Evolutionary conservation across 2,888 invertebrate species (phyloP).

Genomic region (Onchidella celtica): DNA sequence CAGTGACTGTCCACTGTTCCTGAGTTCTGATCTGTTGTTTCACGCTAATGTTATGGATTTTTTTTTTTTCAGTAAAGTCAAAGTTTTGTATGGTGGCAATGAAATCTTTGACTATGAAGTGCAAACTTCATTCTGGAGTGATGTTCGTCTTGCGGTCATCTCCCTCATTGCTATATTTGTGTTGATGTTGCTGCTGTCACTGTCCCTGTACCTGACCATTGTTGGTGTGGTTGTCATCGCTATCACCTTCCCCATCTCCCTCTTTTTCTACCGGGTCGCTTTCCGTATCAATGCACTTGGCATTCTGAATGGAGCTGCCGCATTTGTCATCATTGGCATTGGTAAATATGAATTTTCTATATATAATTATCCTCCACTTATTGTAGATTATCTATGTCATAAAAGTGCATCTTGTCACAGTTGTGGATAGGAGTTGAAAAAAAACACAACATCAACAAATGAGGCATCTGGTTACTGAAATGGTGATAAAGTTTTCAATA

Average conservation of each 20-base stretch:
- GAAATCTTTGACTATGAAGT: constrained; percentile 77
- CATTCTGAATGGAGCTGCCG: constrained; percentile 77
- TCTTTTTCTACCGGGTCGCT: constrained; percentile 74
- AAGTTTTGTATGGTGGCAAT: constrained; percentile 76
- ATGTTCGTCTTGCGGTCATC: constrained; percentile 70
- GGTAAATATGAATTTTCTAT: too few species aligned
- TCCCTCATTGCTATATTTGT: constrained; percentile 67
- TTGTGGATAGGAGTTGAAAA: too few species aligned
- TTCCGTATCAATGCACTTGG: constrained; percentile 71
- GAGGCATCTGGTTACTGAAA: too few species aligned
- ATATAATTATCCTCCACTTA: too few species aligned
- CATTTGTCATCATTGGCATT: constrained; percentile 78
- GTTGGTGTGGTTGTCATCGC: constrained; percentile 70
- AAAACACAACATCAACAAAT: too few species aligned
- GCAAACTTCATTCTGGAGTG: constrained; percentile 73
- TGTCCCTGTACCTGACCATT: constrained; percentile 74
- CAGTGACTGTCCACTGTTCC: too few species aligned
- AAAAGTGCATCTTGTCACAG: too few species aligned
- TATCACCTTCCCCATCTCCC: constrained; percentile 73
- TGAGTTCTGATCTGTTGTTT: too few species aligned
- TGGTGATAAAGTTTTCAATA: too few species aligned
- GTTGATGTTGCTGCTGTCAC: constrained; percentile 74
- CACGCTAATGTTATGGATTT: too few species aligned
- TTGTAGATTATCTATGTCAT: too few species aligned
- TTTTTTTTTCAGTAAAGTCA: constrained; percentile 67